Evolutionary conservation across 2,113 vertebrate species (phyloP), one percentile per base, ranked within the genome.

Genomic region (Mesocricetus auratus): DNA sequence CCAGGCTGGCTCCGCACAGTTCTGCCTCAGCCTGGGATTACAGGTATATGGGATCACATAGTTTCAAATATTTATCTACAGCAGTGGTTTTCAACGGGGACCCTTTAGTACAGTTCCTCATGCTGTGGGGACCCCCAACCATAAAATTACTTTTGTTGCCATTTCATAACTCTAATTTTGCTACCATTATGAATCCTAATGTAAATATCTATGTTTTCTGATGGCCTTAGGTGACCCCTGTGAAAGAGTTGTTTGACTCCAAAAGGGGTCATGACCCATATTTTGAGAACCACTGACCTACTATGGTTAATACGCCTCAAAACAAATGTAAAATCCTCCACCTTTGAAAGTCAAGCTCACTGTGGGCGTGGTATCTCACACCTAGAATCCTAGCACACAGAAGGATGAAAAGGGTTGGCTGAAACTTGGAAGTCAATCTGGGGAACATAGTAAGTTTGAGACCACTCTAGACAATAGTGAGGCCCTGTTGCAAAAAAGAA

Each of bases 251-350:
- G 26, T 15, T 33, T 24, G 47, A 47, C 26, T 6, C 45, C 75
- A 77, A 77, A 33, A 47, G 45, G 26, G 26, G 45, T 77, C 45
- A 17, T 17, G 26, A 77, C 13, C 45, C 29, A 47, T 15, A 77
- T 26, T 45, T 31, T 50, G 75, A 77, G 75, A 77, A 50, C 45
- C 15, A 31, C 74, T 47, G 15, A 77, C 15, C 42, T 33, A 78
- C 31, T 19, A 3, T 2, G 16, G 36, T 21, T 92, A 86, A 64
- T 5, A 50, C 33, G 29, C 74, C 85, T 42, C 73, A 69, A 90
- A 94, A 56, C 69, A 94, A 93, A 77, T 22, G 73, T 39, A 86
- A 15, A 26, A 71, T n/a, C 71, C 60, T 94, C 42, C 33, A 47
- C 42, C 68, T 78, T 90, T 19, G 10, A 36, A 77, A 42, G 64